These are phyloP conservation scores for Ptychoptera contaminata DNA, from an alignment of 2,888 invertebrate species.

Conservation along the genomic window DNA sequence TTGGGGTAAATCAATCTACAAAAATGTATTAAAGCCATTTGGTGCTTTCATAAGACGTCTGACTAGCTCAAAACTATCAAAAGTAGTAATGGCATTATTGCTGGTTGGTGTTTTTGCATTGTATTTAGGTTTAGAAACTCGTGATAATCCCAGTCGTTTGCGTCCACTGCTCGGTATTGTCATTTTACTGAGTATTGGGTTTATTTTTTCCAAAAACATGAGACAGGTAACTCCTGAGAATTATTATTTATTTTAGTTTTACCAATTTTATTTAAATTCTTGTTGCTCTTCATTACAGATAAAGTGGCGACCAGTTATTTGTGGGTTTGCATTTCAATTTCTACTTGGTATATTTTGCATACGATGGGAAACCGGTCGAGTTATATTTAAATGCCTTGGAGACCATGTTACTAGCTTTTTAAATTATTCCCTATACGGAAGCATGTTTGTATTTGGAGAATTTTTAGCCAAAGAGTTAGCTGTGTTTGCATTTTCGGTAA, in stretches of 20 bases:
- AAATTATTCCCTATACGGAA: conserved; percentile 60
- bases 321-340: conserved; percentile 73
- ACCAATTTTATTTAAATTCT: too few species aligned
- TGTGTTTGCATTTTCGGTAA: conserved; percentile 78
- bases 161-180: background rate
- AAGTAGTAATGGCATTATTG: background rate
- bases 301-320: conserved; percentile 64
- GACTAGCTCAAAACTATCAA: conserved; percentile 27
- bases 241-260: conserved; percentile 11
- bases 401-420: conserved; percentile 57
- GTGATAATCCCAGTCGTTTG: background rate
- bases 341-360: conserved; percentile 70
- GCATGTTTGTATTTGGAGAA: conserved; percentile 71
- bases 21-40: conserved; percentile 25
- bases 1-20: conserved; percentile 31
- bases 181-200: background rate
- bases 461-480: conserved; percentile 38
- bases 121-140: too few species aligned
- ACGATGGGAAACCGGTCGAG: conserved; percentile 63
- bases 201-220: background rate
- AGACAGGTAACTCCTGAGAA: background rate
- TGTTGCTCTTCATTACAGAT: conserved; percentile 31
- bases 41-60: conserved; percentile 31
- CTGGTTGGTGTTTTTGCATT: background rate
- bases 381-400: conserved; percentile 44